Conservation (phyloP, 2,888 invertebrate genomes). For the Polydrusus pterygomalis region DNA sequence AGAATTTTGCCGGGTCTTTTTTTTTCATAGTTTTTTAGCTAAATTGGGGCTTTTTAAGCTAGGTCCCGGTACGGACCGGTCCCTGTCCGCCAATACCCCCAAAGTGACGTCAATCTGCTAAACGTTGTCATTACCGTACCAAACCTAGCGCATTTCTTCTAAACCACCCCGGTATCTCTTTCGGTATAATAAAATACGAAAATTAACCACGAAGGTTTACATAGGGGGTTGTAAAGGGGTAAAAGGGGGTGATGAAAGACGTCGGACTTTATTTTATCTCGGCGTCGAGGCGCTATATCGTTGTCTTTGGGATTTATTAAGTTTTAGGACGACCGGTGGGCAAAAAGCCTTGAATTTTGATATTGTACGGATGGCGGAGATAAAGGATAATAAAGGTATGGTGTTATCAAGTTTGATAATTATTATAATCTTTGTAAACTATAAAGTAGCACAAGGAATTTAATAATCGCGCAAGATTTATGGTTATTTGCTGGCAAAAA, state of each 20-base stretch:
- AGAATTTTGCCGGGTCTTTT: too few relatives aligned
- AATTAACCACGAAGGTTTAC: slow-evolving; percentile 21
- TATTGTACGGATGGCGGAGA: slow-evolving; percentile 40
- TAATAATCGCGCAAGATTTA: slow-evolving; percentile 3
- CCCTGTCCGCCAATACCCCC: too few relatives aligned
- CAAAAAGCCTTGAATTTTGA: slow-evolving; percentile 49
- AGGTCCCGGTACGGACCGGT: too few relatives aligned
- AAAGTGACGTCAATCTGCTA: too few relatives aligned
- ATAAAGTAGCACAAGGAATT: slow-evolving; percentile 13
- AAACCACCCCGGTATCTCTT: slow-evolving; percentile 17
- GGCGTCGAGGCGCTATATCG: slow-evolving; percentile 47
- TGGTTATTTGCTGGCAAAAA: slow-evolving; percentile 1
- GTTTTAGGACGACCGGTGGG: slow-evolving; percentile 41
- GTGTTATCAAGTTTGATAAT: slow-evolving; percentile 33
- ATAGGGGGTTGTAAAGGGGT: background rate
- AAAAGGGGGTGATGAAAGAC: slow-evolving; percentile 34
- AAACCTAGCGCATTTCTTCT: too few relatives aligned
- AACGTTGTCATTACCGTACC: too few relatives aligned
- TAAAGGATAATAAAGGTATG: slow-evolving; percentile 43
- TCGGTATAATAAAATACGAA: slow-evolving; percentile 25
- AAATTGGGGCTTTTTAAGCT: too few relatives aligned
- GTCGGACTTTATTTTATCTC: slow-evolving; percentile 47
- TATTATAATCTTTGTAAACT: slow-evolving; percentile 26
- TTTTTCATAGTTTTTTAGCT: too few relatives aligned
- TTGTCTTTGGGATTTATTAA: slow-evolving; percentile 55